phyloP scores from a whole-genome alignment of 2,113 vertebrate genomes.

The Taxidea taxus region DNA sequence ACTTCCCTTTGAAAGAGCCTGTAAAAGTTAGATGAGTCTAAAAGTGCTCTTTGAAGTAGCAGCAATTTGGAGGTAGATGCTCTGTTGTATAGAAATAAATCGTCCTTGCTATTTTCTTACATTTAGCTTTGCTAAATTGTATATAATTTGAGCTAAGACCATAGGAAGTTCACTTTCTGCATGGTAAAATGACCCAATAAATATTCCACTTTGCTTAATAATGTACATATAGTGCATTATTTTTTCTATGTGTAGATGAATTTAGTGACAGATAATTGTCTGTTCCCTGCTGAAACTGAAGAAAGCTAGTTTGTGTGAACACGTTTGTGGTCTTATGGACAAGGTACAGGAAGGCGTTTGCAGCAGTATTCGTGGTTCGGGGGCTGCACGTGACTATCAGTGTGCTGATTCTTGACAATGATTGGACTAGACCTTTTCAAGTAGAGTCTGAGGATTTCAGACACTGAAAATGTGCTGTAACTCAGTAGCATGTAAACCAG shows the following conservation, averaged over 20 bases:
- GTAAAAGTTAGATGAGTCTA: conserved; percentile 77
- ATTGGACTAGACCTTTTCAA: conserved; percentile 67
- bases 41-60: conserved; percentile 88
- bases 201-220: conserved; percentile 81
- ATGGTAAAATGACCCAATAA: conserved; percentile 83
- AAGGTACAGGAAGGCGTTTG: conserved; percentile 77
- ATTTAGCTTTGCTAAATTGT: conserved; percentile 89
- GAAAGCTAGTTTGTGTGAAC: conserved; percentile 78
- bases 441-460: conserved; percentile 69
- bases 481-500: conserved; percentile 72
- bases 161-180: conserved; percentile 87
- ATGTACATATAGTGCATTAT: conserved; percentile 85
- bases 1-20: conserved; percentile 85
- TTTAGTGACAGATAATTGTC: conserved; percentile 82
- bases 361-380: conserved; percentile 77
- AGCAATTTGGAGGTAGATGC: conserved; percentile 80
- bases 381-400: conserved; percentile 78
- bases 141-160: conserved; percentile 86
- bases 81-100: conserved; percentile 81
- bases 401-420: conserved; percentile 71
- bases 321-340: conserved; percentile 73
- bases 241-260: conserved; percentile 84
- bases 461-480: conserved; percentile 70
- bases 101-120: conserved; percentile 88
- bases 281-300: conserved; percentile 86